phyloP scores from a whole-genome alignment of 2,113 vertebrate genomes.

The Pygoscelis adeliae region DNA sequence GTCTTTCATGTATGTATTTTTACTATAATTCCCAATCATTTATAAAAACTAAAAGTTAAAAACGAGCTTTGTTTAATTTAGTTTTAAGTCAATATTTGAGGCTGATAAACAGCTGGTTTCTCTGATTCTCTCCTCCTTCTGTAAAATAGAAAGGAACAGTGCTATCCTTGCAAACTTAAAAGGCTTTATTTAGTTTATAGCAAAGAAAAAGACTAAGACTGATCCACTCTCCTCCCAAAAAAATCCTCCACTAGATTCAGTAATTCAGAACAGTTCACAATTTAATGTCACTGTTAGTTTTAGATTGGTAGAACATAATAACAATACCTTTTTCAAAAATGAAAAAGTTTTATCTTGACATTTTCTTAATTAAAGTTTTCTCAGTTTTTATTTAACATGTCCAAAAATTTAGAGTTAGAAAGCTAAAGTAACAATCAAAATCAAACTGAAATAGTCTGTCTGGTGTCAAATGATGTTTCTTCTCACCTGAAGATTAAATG shows the following conservation, averaged over 20 bases:
- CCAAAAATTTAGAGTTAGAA: background rate
- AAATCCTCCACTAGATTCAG: background rate
- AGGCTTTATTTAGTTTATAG: background rate
- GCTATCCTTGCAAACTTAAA: background rate
- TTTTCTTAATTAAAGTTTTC: background rate
- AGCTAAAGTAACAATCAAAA: background rate
- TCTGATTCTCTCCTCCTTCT: background rate
- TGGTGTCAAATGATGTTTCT: background rate
- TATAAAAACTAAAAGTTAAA: background rate
- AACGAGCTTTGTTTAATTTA: background rate
- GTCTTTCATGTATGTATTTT: background rate
- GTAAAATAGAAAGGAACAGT: background rate
- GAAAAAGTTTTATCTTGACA: background rate
- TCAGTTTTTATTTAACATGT: background rate
- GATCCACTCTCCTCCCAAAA: background rate
- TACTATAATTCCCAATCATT: rapidly evolving
- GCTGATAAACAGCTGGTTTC: background rate
- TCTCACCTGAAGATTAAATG: background rate
- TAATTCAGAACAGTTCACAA: background rate
- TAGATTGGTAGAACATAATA: background rate
- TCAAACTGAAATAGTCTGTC: background rate
- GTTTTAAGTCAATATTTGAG: background rate
- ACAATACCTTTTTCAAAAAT: background rate
- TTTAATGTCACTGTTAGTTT: background rate
- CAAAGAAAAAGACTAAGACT: background rate